A percentile compares a stretch with the other conserved stretches of the same genome.
Evolutionary conservation across 2,888 invertebrate genomes (phyloP).

Genomic region (Aleiodes alternator): DNA sequence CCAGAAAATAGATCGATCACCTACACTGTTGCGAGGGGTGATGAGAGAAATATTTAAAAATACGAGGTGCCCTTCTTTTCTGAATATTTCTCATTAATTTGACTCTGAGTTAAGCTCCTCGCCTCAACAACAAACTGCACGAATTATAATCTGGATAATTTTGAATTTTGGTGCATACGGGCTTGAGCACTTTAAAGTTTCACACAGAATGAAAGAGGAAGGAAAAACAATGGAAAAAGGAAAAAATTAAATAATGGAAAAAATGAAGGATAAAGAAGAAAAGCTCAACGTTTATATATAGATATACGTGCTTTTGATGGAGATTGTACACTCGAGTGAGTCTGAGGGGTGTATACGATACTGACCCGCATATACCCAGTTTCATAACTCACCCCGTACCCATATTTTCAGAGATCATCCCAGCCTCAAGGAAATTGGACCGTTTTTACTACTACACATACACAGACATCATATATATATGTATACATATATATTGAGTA

Average conservation of each 20-base stretch:
- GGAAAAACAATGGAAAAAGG: neutral
- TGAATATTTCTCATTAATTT: no score
- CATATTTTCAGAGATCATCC: slow-evolving; percentile 43
- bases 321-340: slow-evolving; percentile 1
- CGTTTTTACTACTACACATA: slow-evolving; percentile 23
- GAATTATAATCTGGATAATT: no score
- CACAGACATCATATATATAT: neutral
- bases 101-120: no score
- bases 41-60: no score
- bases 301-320: slow-evolving; percentile 5
- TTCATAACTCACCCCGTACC: slow-evolving; percentile 42
- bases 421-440: slow-evolving; percentile 40
- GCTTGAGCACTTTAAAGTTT: neutral
- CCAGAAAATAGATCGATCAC: no score
- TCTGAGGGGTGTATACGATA: slow-evolving; percentile 23
- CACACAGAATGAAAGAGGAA: neutral
- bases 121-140: no score
- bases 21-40: no score
- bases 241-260: slow-evolving; percentile 9
- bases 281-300: slow-evolving; percentile 1
- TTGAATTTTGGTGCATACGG: neutral
- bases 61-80: no score
- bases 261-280: slow-evolving; percentile 20
- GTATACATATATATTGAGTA: neutral
- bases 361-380: slow-evolving; percentile 40